Evolutionary conservation across 2,888 invertebrate genomes (phyloP).

Genomic region (Drosophila kokeensis): DNA sequence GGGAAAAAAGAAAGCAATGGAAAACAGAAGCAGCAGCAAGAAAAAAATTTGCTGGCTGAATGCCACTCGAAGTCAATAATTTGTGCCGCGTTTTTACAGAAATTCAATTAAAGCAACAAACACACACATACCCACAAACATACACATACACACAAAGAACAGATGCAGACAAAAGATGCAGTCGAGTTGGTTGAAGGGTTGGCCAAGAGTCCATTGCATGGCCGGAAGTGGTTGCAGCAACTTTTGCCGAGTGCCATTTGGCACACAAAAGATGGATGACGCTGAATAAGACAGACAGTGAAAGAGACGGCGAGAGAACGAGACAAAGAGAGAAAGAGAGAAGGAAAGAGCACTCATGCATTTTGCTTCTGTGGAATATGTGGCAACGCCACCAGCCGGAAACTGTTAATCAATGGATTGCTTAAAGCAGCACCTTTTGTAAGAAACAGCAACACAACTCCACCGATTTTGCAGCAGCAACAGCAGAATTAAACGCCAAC

Average conservation of each 20-base stretch:
- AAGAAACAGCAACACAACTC: neutral
- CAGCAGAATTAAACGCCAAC: slow-evolving; percentile 3
- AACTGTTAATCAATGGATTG: slow-evolving; percentile 49
- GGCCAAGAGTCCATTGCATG: slow-evolving; percentile 61
- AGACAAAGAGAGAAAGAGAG: neutral
- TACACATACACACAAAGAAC: slow-evolving; percentile 2
- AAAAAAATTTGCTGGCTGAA: slow-evolving; percentile 47
- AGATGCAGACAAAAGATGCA: slow-evolving; percentile 58
- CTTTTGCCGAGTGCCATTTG: slow-evolving; percentile 72
- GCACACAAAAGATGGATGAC: slow-evolving; percentile 59
- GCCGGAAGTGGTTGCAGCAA: slow-evolving; percentile 69
- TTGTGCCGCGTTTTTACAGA: slow-evolving; percentile 63
- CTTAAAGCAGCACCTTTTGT: slow-evolving; percentile 36
- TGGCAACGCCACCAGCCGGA: slow-evolving; percentile 29
- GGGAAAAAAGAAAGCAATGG: neutral
- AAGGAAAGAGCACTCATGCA: slow-evolving; percentile 17
- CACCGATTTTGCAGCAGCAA: neutral
- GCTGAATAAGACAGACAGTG: slow-evolving; percentile 34
- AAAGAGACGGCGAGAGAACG: neutral
- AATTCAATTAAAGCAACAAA: slow-evolving; percentile 65
- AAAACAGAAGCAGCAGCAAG: slow-evolving; percentile 1
- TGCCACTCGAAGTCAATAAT: slow-evolving; percentile 61
- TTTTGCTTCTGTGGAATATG: slow-evolving; percentile 22
- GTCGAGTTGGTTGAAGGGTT: slow-evolving; percentile 61
- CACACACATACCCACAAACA: neutral